Conservation (phyloP, 2,113 vertebrate genomes). For the Cavia aperea region DNA sequence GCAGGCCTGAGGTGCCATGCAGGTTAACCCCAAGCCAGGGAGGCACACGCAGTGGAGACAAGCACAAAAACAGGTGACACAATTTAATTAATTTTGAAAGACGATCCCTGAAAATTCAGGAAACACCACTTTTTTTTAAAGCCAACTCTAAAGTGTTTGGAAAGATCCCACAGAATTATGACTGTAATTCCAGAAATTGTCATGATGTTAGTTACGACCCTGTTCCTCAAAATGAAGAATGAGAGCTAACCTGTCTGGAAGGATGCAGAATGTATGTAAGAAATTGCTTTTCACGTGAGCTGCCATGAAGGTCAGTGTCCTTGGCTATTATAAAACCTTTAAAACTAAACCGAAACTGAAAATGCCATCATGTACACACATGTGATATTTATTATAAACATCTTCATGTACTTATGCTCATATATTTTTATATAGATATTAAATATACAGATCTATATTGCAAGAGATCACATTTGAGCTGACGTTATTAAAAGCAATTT, state of each 20-base stretch:
- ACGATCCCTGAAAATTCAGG: neutral
- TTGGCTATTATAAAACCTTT: slow-evolving; percentile 5
- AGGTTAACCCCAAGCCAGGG: neutral
- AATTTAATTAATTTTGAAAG: slow-evolving; percentile 38
- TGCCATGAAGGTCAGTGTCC: neutral
- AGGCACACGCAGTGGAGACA: neutral
- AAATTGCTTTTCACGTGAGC: slow-evolving; percentile 14
- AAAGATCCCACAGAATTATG: neutral
- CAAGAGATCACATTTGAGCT: neutral
- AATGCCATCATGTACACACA: neutral
- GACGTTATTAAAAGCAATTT: slow-evolving; percentile 17
- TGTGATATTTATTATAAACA: neutral
- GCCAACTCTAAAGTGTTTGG: neutral
- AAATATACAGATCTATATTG: neutral
- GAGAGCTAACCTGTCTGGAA: neutral
- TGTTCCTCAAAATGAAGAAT: neutral
- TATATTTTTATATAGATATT: neutral
- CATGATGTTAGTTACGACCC: neutral
- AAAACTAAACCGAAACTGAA: slow-evolving; percentile 16
- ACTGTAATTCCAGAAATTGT: neutral
- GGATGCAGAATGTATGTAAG: neutral
- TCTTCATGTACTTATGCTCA: neutral
- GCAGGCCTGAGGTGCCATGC: neutral
- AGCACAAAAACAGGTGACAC: slow-evolving; percentile 6
- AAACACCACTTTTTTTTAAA: neutral